Evolutionary conservation across 1,140 invertebrate genomes (phyloP), one percentile per base, ranked within the genome.

Genomic region (Hesperophylax magnus): DNA sequence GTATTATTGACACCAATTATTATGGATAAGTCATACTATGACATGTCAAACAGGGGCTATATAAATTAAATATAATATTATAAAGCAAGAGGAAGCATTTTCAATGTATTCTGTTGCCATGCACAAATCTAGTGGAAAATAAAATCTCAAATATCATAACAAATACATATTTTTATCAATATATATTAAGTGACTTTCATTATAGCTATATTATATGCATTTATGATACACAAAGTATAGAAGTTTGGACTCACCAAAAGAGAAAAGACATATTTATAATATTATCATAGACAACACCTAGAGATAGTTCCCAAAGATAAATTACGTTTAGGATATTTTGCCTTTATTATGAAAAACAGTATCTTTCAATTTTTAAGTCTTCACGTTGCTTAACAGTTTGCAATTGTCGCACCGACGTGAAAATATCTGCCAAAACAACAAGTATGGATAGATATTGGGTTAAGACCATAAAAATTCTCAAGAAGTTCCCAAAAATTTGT

Each of bases 221-320:
- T 82, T 71, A 83, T 83, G 47, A 80, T 83, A 83, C 79, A 81
- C 77, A 77, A 76, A 56, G 24, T 79, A 81, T 77, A 78, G 74
- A 78, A 84, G 78, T 77, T 65, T 80, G 80, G 82, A 84, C 74
- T 78, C 82, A 78, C 78, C 67, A 47, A 81, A 74, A 84, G 80
- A 81, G 78, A 69, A 81, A 84, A 84, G 78, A 81, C 76, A 81
- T 74, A 47, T 47, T 14, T 47, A 47, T 47, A 20, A 58, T 67
- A 52, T 58, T 31, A 74, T 84, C 34, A 69, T 81, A 81, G 81
- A 84, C 82, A 84, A 84, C 82, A 84, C 75, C 82, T 84, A 84
- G 80, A 84, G 69, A 80, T 81, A 74, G 56, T 65, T 81, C 80
- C 71, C 79, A 80, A 83, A 80, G 81, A 71, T 78, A 79, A 72